phyloP scores from a whole-genome alignment of 2,113 vertebrate species.

The Picathartes gymnocephalus region DNA sequence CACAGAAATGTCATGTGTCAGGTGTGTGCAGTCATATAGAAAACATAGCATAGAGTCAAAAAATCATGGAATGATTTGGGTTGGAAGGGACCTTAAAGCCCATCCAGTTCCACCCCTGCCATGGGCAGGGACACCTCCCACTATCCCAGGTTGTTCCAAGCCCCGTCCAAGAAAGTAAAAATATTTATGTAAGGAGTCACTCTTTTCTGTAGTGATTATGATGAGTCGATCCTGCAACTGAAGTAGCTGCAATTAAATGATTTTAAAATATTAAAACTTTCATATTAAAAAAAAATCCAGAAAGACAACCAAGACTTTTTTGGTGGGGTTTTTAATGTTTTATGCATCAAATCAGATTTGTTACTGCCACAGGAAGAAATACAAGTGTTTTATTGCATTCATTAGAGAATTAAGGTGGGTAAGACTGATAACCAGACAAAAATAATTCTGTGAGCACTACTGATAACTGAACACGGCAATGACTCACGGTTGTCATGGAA shows the following conservation, averaged over 20 bases:
- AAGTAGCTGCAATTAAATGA: background rate
- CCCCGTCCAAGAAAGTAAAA: background rate
- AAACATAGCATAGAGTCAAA: background rate
- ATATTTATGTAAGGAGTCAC: background rate
- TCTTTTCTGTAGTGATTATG: background rate
- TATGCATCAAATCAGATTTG: background rate
- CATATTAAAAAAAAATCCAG: background rate
- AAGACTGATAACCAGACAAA: conserved; percentile 12
- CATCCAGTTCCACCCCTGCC: background rate
- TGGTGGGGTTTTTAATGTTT: background rate
- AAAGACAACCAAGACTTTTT: background rate
- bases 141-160: fast-evolving
- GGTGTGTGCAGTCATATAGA: background rate
- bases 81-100: background rate
- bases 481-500: background rate
- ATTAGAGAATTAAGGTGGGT: background rate
- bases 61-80: background rate
- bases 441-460: background rate
- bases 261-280: background rate
- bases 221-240: background rate
- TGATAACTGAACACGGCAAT: background rate
- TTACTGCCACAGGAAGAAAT: background rate
- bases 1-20: background rate
- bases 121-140: background rate
- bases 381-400: conserved; percentile 8